Evolutionary conservation across 1,140 invertebrate genomes (phyloP).

Genomic region (Ptiloglossa arizonensis): DNA sequence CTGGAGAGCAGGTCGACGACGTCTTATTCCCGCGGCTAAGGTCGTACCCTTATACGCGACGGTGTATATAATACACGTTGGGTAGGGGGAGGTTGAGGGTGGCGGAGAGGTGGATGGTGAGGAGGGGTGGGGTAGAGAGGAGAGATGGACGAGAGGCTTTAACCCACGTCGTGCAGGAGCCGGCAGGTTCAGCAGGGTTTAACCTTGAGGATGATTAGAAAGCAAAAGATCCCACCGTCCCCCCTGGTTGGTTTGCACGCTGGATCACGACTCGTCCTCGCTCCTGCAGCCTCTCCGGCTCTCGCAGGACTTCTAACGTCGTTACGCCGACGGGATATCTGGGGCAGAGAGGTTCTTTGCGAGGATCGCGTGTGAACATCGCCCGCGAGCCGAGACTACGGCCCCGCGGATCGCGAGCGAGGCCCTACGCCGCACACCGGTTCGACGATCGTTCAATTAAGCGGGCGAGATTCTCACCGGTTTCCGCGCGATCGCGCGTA

Average conservation of each 20-base stretch:
- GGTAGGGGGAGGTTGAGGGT: background rate
- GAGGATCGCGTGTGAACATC: constrained; percentile 39
- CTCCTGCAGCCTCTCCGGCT: constrained; percentile 65
- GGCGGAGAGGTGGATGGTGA: too few species aligned
- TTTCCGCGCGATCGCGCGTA: too few species aligned
- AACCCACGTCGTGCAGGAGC: constrained; percentile 60
- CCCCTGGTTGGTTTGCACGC: constrained; percentile 58
- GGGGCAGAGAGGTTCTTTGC: constrained; percentile 39
- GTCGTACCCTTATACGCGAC: constrained; percentile 65
- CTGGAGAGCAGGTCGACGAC: constrained; percentile 61
- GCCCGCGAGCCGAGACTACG: background rate
- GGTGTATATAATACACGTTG: constrained; percentile 47
- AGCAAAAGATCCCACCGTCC: constrained; percentile 73
- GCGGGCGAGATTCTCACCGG: too few species aligned
- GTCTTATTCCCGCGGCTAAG: constrained; percentile 69
- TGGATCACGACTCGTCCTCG: constrained; percentile 77
- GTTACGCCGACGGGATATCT: constrained; percentile 50
- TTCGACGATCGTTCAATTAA: too few species aligned
- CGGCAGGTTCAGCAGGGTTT: constrained; percentile 72
- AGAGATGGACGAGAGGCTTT: constrained; percentile 35
- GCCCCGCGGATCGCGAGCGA: background rate
- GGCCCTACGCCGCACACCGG: too few species aligned
- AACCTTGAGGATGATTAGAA: constrained; percentile 79
- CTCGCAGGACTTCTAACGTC: constrained; percentile 55
- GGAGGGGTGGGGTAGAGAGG: background rate